phyloP scores from a whole-genome alignment of 2,797 vertebrate genomes.

The Xenops minutus region DNA sequence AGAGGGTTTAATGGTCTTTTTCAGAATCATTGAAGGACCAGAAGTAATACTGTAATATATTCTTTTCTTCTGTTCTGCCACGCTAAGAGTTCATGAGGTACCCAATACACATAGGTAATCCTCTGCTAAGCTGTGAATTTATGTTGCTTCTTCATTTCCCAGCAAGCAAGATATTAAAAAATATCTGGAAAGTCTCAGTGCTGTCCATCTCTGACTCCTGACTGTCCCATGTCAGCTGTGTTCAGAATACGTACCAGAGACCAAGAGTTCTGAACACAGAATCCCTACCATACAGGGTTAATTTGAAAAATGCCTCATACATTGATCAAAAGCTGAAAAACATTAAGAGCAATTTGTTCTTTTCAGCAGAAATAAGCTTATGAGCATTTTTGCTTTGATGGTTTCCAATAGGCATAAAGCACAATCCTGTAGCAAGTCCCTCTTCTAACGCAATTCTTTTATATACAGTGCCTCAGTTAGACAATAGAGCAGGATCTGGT shows the following conservation, averaged over 20 bases:
- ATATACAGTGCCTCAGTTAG: neutral
- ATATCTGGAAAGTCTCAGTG: neutral
- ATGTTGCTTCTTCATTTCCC: neutral
- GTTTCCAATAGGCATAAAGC: conserved; percentile 43
- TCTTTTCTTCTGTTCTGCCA: neutral
- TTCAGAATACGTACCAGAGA: neutral
- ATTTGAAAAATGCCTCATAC: conserved; percentile 34
- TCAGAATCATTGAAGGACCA: neutral
- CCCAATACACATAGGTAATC: neutral
- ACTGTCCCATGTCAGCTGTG: neutral
- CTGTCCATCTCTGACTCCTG: neutral
- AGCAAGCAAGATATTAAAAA: neutral
- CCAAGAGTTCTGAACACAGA: neutral
- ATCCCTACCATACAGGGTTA: neutral
- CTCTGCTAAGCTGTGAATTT: neutral
- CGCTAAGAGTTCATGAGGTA: neutral
- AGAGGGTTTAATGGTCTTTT: neutral
- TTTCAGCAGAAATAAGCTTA: conserved; percentile 52
- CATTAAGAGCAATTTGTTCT: conserved; percentile 55
- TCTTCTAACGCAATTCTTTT: neutral
- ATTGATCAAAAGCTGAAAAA: conserved; percentile 58
- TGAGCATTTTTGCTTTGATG: conserved; percentile 35
- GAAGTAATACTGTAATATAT: neutral
- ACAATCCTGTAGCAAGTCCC: neutral
- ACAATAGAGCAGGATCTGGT: neutral